Base-by-base conservation (phyloP, 2,113 vertebrate species). In the Solea solea region DNA sequence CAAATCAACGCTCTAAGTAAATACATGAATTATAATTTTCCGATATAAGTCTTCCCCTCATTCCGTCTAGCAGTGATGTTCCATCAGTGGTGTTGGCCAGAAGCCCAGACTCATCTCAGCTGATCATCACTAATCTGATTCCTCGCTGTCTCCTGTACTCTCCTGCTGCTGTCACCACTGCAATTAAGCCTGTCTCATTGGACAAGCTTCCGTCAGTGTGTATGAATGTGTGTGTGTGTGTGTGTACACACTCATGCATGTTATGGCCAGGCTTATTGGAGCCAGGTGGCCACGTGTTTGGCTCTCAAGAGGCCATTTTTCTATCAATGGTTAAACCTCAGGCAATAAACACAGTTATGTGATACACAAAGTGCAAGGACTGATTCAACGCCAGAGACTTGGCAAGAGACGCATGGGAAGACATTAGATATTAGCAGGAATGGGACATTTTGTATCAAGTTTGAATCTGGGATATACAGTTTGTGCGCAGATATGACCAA, bases 201-300 rank as follows among this genome's bases (percentile, higher is more conserved):
- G 84, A 86, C 63, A 68, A 28, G 74, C 85, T 78, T 80, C 88
- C 87, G 79, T 91, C 80, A 78, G 72, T 67, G 70, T 74, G 81
- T 64, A 64, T 65, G 59, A 54, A 6, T 34, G 34, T 34, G 34
- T 34, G 3, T 34, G 34, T 34, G 54, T 4, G 54, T 25, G 25
- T 74, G 64, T 39, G 49, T 54, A 21, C 1, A 57, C 69, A 50
- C 75, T 64, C n/a, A 27, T 72, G 52, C 46, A 15, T 63, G 57
- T 49, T 70, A 72, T 67, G 82, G 88, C 67, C 69, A 78, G 81
- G 86, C 75, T 82, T 5, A 4, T 72, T 88, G 88, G 86, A 89
- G 86, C 86, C 85, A 89, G 88, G 86, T 87, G 83, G 70, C 79
- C 83, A 86, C 72, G 59, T 90, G 81, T 88, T 87, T 87, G 84